Evolutionary conservation across 1,140 invertebrate species (phyloP), one percentile per base, ranked within the genome.

Genomic region (Grapholita molesta): DNA sequence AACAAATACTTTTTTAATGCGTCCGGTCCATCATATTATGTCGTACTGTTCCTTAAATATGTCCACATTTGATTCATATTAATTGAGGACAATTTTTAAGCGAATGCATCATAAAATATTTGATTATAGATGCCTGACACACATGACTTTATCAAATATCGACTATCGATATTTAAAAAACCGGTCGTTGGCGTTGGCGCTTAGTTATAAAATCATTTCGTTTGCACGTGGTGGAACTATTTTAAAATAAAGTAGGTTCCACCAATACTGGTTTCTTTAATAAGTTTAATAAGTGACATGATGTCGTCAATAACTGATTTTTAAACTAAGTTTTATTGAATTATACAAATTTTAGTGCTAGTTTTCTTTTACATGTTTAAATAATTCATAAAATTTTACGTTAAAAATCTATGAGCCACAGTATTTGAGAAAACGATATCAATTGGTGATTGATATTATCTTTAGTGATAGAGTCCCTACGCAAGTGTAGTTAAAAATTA

Each of bases 151-250:
- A 30, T 57, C 25, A 57, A 57, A 57, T 61, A 30, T 28, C 55
- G 1, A 30, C 38, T 48, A 0, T 42, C n/a, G n/a, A 61, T 28
- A 61, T 30, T 25, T 12, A n/a, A 61, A 11, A 61, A 30, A 28
- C 55, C 55, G 11, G 55, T 30, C 55, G 24, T 48, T n/a, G n/a
- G n/a, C 55, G n/a, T n/a, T 25, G 25, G 23, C 12, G 55, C 12
- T 61, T 61, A 61, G 30, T 61, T 61, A 61, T 28, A 6, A 61
- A 61, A 61, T 61, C 53, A 57, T 61, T 61, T 61, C 25, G n/a
- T 28, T 28, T 7, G 55, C 55, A 30, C 55, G 55, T 61, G 55
- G 6, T 48, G 12, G 12, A 48, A 18, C 38, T 42, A 42, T 38
- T 38, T 38, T 15, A 12, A 38, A 12, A 38, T 15, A n/a, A n/a